These are phyloP conservation scores for Subanguina moxae DNA, from an alignment of 1,140 invertebrate genomes.

Conservation along the genomic window DNA sequence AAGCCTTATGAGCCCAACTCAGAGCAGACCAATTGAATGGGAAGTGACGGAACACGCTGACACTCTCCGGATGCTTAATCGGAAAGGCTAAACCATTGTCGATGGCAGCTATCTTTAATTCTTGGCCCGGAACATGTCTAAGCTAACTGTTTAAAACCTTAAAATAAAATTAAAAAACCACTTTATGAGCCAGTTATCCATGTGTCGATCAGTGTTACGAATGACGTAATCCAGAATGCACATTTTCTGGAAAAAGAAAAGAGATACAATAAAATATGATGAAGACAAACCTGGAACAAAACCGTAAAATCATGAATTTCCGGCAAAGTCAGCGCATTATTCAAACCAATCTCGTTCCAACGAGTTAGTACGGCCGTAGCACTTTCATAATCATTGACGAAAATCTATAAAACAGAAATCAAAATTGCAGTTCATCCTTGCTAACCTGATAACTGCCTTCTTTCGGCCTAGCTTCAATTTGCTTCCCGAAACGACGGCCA, in stretches of 20 bases:
- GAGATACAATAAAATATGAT: no score
- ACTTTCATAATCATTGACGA: conserved; percentile 47
- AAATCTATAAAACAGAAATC: conserved; percentile 33
- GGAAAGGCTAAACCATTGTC: conserved; percentile 56
- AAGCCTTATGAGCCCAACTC: conserved; percentile 40
- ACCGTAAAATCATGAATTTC: conserved; percentile 38
- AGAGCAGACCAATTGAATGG: conserved; percentile 47
- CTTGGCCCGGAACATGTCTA: conserved; percentile 49
- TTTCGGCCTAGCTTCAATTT: conserved; percentile 39
- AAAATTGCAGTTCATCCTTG: no score
- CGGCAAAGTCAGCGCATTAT: conserved; percentile 28
- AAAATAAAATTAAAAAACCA: conserved; percentile 4
- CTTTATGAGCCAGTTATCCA: conserved; percentile 51
- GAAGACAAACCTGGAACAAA: conserved; percentile 18
- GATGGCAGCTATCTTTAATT: conserved; percentile 48
- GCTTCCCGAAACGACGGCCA: conserved; percentile 36
- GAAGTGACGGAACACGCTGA: conserved; percentile 46
- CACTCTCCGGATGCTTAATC: conserved; percentile 49
- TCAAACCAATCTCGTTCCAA: conserved; percentile 40
- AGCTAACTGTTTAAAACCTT: conserved; percentile 13
- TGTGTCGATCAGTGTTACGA: conserved; percentile 50
- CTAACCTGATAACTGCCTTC: conserved; percentile 52
- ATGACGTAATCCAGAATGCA: conserved; percentile 51
- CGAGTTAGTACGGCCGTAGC: conserved; percentile 45
- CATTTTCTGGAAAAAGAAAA: conserved; percentile 36